These are phyloP conservation scores for Parasteatoda lunata DNA, from an alignment of 2,888 invertebrate species.

Conservation along the genomic window DNA sequence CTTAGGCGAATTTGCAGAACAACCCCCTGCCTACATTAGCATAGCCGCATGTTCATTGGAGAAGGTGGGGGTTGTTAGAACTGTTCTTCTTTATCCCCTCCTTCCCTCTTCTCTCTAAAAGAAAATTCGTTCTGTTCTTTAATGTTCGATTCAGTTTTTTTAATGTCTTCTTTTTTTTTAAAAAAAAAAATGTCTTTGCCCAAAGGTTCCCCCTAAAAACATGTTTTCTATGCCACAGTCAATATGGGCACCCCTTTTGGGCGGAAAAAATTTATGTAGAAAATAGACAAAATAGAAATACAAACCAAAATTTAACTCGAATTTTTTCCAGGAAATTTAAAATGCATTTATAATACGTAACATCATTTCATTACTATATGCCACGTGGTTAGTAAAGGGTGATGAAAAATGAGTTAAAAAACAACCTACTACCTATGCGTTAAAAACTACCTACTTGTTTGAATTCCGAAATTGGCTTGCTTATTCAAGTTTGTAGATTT, in stretches of 20 bases:
- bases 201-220: not conserved
- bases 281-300: too few species aligned
- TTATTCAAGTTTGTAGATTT: too few species aligned
- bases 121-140: conserved; percentile 52
- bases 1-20: conserved; percentile 48
- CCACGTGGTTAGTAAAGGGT: too few species aligned
- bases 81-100: not conserved
- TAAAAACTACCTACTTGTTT: too few species aligned
- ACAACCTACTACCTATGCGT: too few species aligned
- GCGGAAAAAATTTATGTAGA: too few species aligned
- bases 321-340: too few species aligned
- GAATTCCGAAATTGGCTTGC: too few species aligned
- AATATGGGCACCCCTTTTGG: not conserved
- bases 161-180: conserved; percentile 21
- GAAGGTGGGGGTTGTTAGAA: conserved; percentile 25
- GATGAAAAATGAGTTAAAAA: too few species aligned
- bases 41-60: conserved; percentile 66
- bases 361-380: too few species aligned
- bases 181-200: not conserved
- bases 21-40: conserved; percentile 52
- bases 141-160: conserved; percentile 50
- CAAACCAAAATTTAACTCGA: too few species aligned
- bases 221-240: not conserved
- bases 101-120: conserved; percentile 33
- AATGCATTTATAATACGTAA: too few species aligned